Percentiles rank a stretch among this genome's conserved stretches.
These are phyloP conservation scores for Papilio protenor DNA, from an alignment of 2,888 invertebrate species.

Conservation along the genomic window DNA sequence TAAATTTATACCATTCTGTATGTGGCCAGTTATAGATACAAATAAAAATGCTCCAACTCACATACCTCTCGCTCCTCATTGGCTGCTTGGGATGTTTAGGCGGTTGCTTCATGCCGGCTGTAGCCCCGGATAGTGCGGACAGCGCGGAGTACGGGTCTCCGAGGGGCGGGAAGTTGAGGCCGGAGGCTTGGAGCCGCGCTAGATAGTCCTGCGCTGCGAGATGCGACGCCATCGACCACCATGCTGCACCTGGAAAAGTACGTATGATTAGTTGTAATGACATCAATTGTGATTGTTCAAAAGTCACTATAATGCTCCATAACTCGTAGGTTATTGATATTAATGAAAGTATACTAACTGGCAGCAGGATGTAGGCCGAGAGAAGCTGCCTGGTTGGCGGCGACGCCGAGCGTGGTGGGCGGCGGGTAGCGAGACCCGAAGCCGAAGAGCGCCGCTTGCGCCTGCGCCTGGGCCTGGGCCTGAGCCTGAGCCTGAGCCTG, in stretches of 20 bases:
- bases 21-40: neutral
- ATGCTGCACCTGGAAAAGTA: slow-evolving; percentile 87
- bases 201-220: slow-evolving; percentile 95
- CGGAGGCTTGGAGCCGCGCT: slow-evolving; percentile 92
- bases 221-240: slow-evolving; percentile 97
- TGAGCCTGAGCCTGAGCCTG: slow-evolving; percentile 75
- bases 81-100: slow-evolving; percentile 67
- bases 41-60: neutral
- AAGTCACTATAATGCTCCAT: too few relatives aligned
- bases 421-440: slow-evolving; percentile 81
- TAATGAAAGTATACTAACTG: slow-evolving; percentile 78
- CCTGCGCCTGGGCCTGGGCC: slow-evolving; percentile 81
- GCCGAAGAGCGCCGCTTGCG: slow-evolving; percentile 78
- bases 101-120: slow-evolving; percentile 69
- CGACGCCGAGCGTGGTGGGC: slow-evolving; percentile 91
- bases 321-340: neutral
- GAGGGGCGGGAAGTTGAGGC: slow-evolving; percentile 88
- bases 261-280: neutral
- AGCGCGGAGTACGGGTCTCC: slow-evolving; percentile 78
- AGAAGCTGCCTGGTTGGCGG: slow-evolving; percentile 93
- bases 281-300: too few relatives aligned
- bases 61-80: slow-evolving; percentile 70
- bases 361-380: slow-evolving; percentile 90
- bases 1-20: neutral
- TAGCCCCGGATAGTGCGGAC: slow-evolving; percentile 71